Conservation (phyloP, 2,797 vertebrate genomes). For the Tenualosa ilisha region DNA sequence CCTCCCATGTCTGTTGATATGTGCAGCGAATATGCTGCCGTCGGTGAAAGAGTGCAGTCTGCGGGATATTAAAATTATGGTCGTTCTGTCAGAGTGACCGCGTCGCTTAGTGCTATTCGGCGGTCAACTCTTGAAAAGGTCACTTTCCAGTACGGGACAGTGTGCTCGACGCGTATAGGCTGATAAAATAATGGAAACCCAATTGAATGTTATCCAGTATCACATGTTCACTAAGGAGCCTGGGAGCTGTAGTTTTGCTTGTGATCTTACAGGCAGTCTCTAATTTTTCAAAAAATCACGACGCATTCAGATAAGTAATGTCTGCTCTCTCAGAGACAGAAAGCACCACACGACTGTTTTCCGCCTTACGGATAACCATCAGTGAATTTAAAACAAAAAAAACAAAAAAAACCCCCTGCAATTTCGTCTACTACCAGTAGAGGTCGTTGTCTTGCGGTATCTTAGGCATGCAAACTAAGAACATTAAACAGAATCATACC, state of each 20-base stretch:
- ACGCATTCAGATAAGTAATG: neutral
- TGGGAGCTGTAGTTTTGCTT: slow-evolving; percentile 68
- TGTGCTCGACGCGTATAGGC: slow-evolving; percentile 64
- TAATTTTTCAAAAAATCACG: neutral
- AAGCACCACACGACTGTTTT: neutral
- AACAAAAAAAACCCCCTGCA: neutral
- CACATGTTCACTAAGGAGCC: neutral
- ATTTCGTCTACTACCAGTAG: neutral
- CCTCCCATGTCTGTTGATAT: slow-evolving; percentile 75
- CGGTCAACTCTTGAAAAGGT: slow-evolving; percentile 61
- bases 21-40: neutral
- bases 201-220: slow-evolving; percentile 42
- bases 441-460: neutral
- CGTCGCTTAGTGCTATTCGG: neutral
- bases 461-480: neutral
- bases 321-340: neutral
- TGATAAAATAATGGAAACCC: slow-evolving; percentile 42
- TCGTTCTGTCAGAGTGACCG: neutral
- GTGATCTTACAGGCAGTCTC: too few species aligned
- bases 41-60: neutral
- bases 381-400: neutral
- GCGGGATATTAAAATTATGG: neutral
- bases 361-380: slow-evolving; percentile 6
- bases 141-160: slow-evolving; percentile 55
- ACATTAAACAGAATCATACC: too few species aligned